Percentiles rank a stretch among this genome's conserved stretches.
phyloP scores from a whole-genome alignment of 2,113 vertebrate genomes.

The Nematolebias whitei region DNA sequence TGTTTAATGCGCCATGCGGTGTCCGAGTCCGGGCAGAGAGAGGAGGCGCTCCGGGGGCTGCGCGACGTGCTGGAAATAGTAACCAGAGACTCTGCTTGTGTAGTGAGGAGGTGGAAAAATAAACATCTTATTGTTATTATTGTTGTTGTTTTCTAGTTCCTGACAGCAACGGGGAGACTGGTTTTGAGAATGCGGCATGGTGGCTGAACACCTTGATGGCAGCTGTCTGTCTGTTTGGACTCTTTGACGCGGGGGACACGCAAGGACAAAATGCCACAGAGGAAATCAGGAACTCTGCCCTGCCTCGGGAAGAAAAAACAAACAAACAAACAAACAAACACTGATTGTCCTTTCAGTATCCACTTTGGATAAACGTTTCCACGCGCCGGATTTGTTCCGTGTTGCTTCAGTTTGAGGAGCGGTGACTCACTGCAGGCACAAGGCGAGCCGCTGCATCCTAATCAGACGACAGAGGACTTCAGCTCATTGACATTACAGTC shows the following conservation, averaged over 20 bases:
- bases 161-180: conserved; percentile 33
- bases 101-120: conserved; percentile 1
- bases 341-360: conserved; percentile 33
- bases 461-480: conserved; percentile 77
- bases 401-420: conserved; percentile 51
- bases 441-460: conserved; percentile 79
- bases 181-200: conserved; percentile 36
- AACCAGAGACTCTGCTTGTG: conserved; percentile 36
- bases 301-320: conserved; percentile 50
- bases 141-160: neutral
- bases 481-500: conserved; percentile 82
- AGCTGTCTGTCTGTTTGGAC: conserved; percentile 34
- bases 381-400: conserved; percentile 33
- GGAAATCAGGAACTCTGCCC: conserved; percentile 59
- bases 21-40: conserved; percentile 90
- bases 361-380: conserved; percentile 55
- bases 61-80: conserved; percentile 60
- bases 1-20: conserved; percentile 98
- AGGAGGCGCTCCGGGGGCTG: conserved; percentile 67
- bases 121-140: neutral
- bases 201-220: conserved; percentile 51
- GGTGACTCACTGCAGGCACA: conserved; percentile 77
- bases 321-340: too few species aligned
- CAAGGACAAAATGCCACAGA: conserved; percentile 76
- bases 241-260: conserved; percentile 66